Base-by-base conservation (phyloP, 2,888 invertebrate genomes). In the Campopleginae sp. region DNA sequence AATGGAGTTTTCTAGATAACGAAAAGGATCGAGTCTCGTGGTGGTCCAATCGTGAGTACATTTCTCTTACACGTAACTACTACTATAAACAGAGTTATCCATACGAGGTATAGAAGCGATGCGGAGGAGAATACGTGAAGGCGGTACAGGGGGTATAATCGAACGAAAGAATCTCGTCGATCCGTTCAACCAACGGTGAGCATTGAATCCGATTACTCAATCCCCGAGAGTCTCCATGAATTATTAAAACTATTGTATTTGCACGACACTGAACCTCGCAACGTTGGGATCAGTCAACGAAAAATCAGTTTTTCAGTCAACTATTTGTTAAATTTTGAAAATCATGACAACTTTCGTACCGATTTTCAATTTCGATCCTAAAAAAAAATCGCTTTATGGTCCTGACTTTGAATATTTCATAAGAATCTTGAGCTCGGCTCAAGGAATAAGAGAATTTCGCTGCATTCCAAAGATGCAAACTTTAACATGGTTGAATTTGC, bases 81-180 rank as follows among this genome's bases (percentile, higher is more conserved):
- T 14, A 23, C 72, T 58, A 23, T 58, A 38, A 33, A 19, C 10
- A 72, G 54, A 58, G 23, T 19, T 19, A 66, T 68, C 23, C 17
- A 46, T 68, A 68, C 27, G 44, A 74, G 42, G 38, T 23, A 38
- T 38, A 42, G 42, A 42, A 72, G 23, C 51, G 51, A 7, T 7
- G 10, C 10, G 42, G 27, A 72, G 58, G 8, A 71, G 51, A 71
- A 54, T 23, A 58, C 12, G 33, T n/a, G 51, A 71, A 71, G 51
- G 33, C 71, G 51, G 48, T n/a, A 33, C 44, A 46, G 23, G 46
- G 68, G 14, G 27, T 46, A 68, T 27, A 27, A 51, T 51, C 51
- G n/a, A 63, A 63, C 33, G n/a, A 75, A 63, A 63, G 63, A 75
- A 63, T 75, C 75, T 75, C 75, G 75, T 63, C 44, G 74, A 74